Evolutionary conservation across 1,140 invertebrate genomes (phyloP), one percentile per base, ranked within the genome.

Genomic region (Dendroctonus ponderosae): DNA sequence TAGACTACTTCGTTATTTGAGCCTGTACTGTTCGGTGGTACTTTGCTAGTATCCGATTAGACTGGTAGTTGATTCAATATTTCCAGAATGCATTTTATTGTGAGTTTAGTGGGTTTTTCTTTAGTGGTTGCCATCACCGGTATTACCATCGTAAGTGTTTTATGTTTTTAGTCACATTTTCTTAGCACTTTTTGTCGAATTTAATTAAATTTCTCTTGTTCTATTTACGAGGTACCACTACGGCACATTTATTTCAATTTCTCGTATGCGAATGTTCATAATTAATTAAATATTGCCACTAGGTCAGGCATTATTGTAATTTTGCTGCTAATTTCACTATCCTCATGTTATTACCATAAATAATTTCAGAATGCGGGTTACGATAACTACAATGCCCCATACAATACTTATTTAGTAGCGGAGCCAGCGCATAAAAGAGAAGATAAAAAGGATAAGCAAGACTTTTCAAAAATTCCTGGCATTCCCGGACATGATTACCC

Each of bases 381-480:
- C 60, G 61, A 56, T 38, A 57, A 61, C 41, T 67, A 60, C 12
- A 43, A 53, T 14, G 8, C 15, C 5, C 7, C 4, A 2, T 39
- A 62, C 26, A 65, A 62, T 26, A 39, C 40, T 5, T 68, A 72
- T 39, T 39, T 38, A 51, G 56, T 66, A 43, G 66, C 50, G 12
- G 52, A 60, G 57, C 68, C 68, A 38, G 38, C 62, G 58, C 70
- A 68, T 48, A 66, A 71, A 14, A 66, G 72, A 68, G 44, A 67
- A 40, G 64, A 75, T 70, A 71, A 70, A 41, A 87, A 89, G 72
- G 84, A 88, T 68, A 83, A 85, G 11, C 90, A 91, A 71, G 89
- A 91, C 75, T 84, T 91, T 0, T 86, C 84, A 66, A 91, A 91
- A 78, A 87, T 92, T 50, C 91, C 91, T 0, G 91, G 91, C 39